phyloP scores from a whole-genome alignment of 92 coral and sea anemone genomes.

The Actinernus sp. region DNA sequence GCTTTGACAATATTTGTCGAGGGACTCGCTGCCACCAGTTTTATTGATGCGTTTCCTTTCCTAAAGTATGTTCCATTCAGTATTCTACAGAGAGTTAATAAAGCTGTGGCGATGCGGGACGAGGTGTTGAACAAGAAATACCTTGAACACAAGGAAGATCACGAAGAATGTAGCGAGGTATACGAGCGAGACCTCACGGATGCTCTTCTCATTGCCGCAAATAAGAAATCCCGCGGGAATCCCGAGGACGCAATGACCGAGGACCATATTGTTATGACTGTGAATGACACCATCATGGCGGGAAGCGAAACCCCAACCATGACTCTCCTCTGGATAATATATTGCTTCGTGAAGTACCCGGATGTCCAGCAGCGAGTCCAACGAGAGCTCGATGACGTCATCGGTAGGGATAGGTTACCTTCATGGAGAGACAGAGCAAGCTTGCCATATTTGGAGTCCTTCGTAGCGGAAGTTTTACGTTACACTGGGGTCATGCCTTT shows the following conservation, averaged over 20 bases:
- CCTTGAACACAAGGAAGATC: constrained; percentile 64
- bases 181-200: background rate
- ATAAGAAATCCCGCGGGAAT: background rate
- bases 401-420: constrained; percentile 26
- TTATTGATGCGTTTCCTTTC: constrained; percentile 87
- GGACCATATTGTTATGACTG: constrained; percentile 60
- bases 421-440: constrained; percentile 57
- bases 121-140: constrained; percentile 67
- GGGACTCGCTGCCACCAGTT: constrained; percentile 81
- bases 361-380: constrained; percentile 61
- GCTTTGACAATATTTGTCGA: constrained; percentile 55
- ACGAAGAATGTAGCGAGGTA: background rate
- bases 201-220: background rate
- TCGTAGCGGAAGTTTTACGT: constrained; percentile 60
- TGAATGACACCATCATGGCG: constrained; percentile 72
- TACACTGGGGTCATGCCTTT: constrained; percentile 64
- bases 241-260: constrained; percentile 33
- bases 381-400: constrained; percentile 62
- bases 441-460: constrained; percentile 68
- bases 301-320: constrained; percentile 78
- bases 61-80: constrained; percentile 65
- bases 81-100: constrained; percentile 42
- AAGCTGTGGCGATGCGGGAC: constrained; percentile 54
- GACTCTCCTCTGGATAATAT: constrained; percentile 70
- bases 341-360: constrained; percentile 67